Percentiles rank a stretch among this genome's conserved stretches.
Evolutionary conservation across 2,113 vertebrate species (phyloP).

Genomic region (Varanus salvator): DNA sequence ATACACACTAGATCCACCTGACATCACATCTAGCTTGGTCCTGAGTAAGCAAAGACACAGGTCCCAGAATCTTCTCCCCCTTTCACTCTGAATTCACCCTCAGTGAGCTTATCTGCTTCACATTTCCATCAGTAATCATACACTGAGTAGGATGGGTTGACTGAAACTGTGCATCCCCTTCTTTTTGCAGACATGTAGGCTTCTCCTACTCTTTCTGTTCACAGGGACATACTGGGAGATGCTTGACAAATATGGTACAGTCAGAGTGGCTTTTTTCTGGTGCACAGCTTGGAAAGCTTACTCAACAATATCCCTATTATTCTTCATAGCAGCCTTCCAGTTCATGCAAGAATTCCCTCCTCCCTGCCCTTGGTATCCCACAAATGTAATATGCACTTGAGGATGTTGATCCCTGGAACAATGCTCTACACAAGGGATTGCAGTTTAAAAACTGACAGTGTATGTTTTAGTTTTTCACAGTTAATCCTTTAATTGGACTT

Average conservation of each 20-base stretch:
- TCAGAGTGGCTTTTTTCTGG: neutral
- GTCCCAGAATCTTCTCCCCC: neutral
- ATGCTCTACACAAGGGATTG: constrained; percentile 66
- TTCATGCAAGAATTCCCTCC: neutral
- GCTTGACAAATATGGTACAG: neutral
- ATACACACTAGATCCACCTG: neutral
- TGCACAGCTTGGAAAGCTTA: neutral
- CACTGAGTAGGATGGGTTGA: neutral
- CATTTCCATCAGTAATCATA: neutral
- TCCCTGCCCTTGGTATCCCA: neutral
- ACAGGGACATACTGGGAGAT: neutral
- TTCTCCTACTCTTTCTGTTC: neutral
- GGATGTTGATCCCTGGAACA: constrained; percentile 57
- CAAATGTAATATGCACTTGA: constrained; percentile 42
- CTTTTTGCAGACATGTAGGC: neutral
- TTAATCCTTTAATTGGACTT: constrained; percentile 75
- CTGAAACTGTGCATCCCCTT: neutral
- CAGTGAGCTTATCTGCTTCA: neutral
- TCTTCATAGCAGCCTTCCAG: neutral
- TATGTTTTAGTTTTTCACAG: constrained; percentile 64
- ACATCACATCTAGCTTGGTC: neutral
- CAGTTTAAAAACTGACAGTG: constrained; percentile 60
- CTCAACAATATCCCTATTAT: neutral
- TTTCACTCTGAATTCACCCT: neutral
- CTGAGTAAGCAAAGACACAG: neutral